phyloP scores from a whole-genome alignment of 1,140 invertebrate species.

The Drosophila triauraria region DNA sequence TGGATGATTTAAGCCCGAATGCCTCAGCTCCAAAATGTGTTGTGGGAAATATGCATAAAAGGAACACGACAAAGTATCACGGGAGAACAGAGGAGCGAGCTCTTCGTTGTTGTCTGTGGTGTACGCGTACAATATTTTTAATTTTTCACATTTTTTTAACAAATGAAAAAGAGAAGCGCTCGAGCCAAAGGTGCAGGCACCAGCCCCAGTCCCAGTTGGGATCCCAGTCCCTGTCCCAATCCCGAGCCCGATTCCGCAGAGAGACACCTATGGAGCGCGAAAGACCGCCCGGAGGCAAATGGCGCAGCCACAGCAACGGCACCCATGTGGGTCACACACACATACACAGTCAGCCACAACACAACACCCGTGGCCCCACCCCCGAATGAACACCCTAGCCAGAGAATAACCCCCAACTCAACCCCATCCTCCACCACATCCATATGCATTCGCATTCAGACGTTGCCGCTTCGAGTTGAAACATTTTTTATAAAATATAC shows the following conservation, averaged over 20 bases:
- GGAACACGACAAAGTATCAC: slow-evolving; percentile 60
- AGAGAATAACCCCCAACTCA: background rate
- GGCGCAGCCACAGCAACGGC: slow-evolving; percentile 46
- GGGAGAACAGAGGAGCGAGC: slow-evolving; percentile 16
- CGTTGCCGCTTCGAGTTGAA: slow-evolving; percentile 67
- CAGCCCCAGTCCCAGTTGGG: slow-evolving; percentile 16
- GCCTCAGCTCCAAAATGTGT: slow-evolving; percentile 76
- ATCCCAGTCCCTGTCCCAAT: slow-evolving; percentile 15
- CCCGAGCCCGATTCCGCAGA: slow-evolving; percentile 7
- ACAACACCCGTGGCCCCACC: slow-evolving; percentile 11
- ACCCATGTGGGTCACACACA: slow-evolving; percentile 67
- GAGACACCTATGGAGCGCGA: slow-evolving; percentile 56
- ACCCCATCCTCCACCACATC: slow-evolving; percentile 34
- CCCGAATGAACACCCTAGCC: background rate
- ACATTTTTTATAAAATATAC: slow-evolving; percentile 50
- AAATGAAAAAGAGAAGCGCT: slow-evolving; percentile 37
- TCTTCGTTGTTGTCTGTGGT: slow-evolving; percentile 34
- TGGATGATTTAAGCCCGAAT: slow-evolving; percentile 75
- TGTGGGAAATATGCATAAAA: slow-evolving; percentile 82
- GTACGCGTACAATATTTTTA: slow-evolving; percentile 72
- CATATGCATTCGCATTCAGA: slow-evolving; percentile 58
- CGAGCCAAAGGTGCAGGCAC: slow-evolving; percentile 59
- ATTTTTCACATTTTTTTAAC: slow-evolving; percentile 74
- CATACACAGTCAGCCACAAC: slow-evolving; percentile 8
- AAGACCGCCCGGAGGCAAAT: slow-evolving; percentile 59